Base-by-base conservation (phyloP, 2,797 vertebrate species). In the Sebastes glaucus region DNA sequence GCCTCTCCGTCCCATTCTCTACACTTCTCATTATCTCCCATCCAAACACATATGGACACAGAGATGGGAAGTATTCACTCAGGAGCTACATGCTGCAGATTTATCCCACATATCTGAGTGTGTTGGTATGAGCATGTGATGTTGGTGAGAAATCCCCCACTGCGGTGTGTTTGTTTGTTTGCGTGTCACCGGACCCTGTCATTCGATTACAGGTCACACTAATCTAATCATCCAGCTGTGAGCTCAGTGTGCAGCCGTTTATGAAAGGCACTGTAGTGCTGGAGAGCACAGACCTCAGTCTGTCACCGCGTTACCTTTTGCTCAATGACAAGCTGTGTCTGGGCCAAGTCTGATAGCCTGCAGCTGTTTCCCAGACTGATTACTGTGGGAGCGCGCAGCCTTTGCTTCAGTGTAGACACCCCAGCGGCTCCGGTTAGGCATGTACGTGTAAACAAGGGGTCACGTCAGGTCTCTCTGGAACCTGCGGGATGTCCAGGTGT, bases 151-250 rank as follows among this genome's bases (percentile, higher is more conserved):
- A 73, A 66, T 78, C 64, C 55, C 72, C 80, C 46, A 28, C 55
- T 67, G 49, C 20, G 79, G 33, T 2, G 53, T 77, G 20, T 82
- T 22, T 76, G 25, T 84, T 56, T 74, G 57, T 78, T 20, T 82
- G 70, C 71, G 73, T 87, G 82, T 92, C 92, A 89, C 84, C 38
- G 69, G 88, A 93, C 87, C 78, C 81, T 89, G 87, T 94, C 87
- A 94, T 92, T 93, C 14, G 81, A 93, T 95, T 93, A 93, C 89
- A 90, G 91, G 89, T 95, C 93, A 94, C 80, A 83, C 88, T 86
- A 91, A 95, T 95, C 87, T 91, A 92, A 95, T 94, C 81, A 75
- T 73, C 80, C 81, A 83, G 83, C 87, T 81, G 90, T 92, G 92
- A 92, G 80, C 83, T 88, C 83, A 69, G 77, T 49, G 86, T 60